Conservation (phyloP, 35 echinoderm and acorn worm species). For the Diadema setosum region DNA sequence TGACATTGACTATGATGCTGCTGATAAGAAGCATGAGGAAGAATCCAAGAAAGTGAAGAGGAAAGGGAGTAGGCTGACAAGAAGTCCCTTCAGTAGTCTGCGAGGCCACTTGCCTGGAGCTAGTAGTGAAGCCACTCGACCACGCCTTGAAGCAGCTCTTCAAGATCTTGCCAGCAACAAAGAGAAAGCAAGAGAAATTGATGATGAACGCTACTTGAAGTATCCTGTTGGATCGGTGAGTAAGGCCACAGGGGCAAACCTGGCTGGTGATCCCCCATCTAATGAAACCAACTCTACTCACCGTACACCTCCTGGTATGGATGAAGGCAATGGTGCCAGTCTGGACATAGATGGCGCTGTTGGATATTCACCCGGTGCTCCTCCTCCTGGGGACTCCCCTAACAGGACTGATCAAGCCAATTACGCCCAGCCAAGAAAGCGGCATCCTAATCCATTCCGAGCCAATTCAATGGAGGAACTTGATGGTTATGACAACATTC, state of each 20-base stretch:
- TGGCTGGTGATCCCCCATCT: not conserved
- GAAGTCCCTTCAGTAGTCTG: constrained; percentile 18
- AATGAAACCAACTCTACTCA: not conserved
- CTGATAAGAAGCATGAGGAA: not conserved
- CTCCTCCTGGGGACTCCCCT: not conserved
- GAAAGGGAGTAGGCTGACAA: constrained; percentile 5
- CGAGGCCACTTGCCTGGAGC: not conserved
- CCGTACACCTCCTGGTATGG: not conserved
- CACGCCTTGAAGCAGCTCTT: constrained; percentile 5
- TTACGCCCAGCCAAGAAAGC: not conserved
- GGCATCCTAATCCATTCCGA: constrained; percentile 76
- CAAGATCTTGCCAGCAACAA: constrained; percentile 21
- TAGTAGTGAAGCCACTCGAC: not conserved
- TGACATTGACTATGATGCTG: not conserved
- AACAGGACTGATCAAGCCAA: not conserved
- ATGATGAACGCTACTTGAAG: constrained; percentile 18
- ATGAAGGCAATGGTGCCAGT: not conserved
- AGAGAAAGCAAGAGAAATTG: not conserved
- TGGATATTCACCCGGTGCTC: not conserved
- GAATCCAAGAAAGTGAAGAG: not conserved
- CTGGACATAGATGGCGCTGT: not conserved
- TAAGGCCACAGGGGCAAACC: constrained; percentile 5
- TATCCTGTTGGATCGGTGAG: constrained; percentile 37
- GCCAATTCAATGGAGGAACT: constrained; percentile 50
- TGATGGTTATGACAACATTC: not conserved